Percentiles rank a stretch among this genome's conserved stretches.
Evolutionary conservation across 2,888 invertebrate genomes (phyloP).

Genomic region (Drosophila dives): DNA sequence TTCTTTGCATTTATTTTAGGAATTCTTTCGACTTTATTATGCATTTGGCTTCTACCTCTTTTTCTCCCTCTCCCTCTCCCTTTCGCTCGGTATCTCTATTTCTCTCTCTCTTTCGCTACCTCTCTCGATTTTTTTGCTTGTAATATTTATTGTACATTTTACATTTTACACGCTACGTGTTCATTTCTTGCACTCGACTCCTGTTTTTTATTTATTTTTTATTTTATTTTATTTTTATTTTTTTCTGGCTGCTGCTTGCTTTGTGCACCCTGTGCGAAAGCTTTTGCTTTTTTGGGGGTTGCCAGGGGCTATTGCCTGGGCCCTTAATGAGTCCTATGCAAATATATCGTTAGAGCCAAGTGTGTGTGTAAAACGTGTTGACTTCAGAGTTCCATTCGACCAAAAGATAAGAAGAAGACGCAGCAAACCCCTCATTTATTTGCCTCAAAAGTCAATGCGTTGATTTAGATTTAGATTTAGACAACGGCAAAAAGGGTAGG

Average conservation of each 20-base stretch:
- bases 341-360: conserved; percentile 76
- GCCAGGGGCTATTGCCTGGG: conserved; percentile 34
- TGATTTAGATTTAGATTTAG: conserved; percentile 40
- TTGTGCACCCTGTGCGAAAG: conserved; percentile 4
- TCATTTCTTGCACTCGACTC: conserved; percentile 64
- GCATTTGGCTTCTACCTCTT: conserved; percentile 26
- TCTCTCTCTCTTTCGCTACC: not conserved
- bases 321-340: conserved; percentile 78
- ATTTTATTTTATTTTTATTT: conserved; percentile 8
- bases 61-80: not conserved
- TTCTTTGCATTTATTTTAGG: conserved; percentile 30
- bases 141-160: conserved; percentile 70
- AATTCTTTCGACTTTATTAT: conserved; percentile 29
- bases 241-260: conserved; percentile 19
- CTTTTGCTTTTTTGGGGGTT: conserved; percentile 44
- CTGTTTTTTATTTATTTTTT: conserved; percentile 8
- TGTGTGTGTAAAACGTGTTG: conserved; percentile 64
- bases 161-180: conserved; percentile 66
- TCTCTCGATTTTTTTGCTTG: conserved; percentile 27
- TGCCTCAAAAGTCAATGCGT: conserved; percentile 53
- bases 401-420: conserved; percentile 68
- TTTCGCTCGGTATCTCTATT: not conserved
- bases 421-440: conserved; percentile 10
- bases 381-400: conserved; percentile 46
- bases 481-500: conserved; percentile 1